Evolutionary conservation across 2,113 vertebrate species (phyloP).

Genomic region (Centrocercus urophasianus): DNA sequence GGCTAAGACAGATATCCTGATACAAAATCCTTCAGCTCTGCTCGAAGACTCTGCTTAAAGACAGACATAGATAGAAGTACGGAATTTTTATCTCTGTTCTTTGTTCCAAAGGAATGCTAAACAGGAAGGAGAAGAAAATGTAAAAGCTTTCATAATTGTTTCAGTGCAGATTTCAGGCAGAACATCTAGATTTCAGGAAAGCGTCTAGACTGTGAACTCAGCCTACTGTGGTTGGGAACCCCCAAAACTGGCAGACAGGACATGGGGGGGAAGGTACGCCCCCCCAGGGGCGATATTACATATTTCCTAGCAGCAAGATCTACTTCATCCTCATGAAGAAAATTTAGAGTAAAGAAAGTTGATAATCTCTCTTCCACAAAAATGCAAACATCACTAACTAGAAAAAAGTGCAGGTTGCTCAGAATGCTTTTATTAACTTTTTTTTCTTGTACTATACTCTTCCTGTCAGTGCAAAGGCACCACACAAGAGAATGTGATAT

Average conservation of each 20-base stretch:
- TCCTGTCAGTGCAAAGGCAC: background rate
- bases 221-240: background rate
- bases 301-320: background rate
- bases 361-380: background rate
- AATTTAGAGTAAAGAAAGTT: background rate
- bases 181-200: background rate
- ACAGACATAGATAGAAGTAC: background rate
- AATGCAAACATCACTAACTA: background rate
- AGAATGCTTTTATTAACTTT: background rate
- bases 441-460: background rate
- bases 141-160: background rate
- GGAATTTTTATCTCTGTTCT: background rate
- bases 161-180: background rate
- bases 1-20: background rate
- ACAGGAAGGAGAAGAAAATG: background rate
- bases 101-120: background rate
- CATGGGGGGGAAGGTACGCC: background rate
- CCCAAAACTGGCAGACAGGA: background rate
- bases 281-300: background rate
- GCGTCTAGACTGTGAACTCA: background rate
- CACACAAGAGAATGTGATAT: background rate
- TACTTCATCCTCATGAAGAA: background rate
- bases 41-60: background rate
- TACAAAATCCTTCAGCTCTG: background rate
- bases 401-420: background rate